A percentile compares a stretch with the other conserved stretches of the same genome.
Evolutionary conservation across 2,113 vertebrate species (phyloP).

Genomic region (Halichoeres trimaculatus): DNA sequence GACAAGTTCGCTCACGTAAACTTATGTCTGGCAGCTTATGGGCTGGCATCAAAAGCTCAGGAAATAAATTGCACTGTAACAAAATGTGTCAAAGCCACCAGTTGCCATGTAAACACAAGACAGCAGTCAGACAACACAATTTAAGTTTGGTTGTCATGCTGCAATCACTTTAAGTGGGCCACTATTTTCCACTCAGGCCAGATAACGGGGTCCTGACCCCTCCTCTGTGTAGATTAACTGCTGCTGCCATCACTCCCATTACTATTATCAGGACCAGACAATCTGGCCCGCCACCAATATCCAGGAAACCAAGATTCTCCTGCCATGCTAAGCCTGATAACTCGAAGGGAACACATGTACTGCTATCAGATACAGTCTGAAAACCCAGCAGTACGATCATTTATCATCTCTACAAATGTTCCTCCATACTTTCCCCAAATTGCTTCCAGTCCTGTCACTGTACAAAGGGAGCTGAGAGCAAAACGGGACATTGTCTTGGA

Average conservation of each 20-base stretch:
- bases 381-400: conserved; percentile 58
- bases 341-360: conserved; percentile 71
- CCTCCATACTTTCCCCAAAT: conserved; percentile 62
- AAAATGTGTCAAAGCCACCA: conserved; percentile 12
- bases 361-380: conserved; percentile 66
- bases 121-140: conserved; percentile 18
- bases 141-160: conserved; percentile 28
- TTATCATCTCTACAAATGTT: conserved; percentile 67
- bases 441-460: conserved; percentile 75
- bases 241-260: conserved; percentile 66
- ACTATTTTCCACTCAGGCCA: conserved; percentile 71
- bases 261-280: conserved; percentile 74
- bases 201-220: conserved; percentile 72
- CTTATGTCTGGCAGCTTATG: conserved; percentile 23
- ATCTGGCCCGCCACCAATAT: conserved; percentile 66
- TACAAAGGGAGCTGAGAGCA: conserved; percentile 47
- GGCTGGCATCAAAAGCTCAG: conserved; percentile 51
- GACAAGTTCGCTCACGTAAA: conserved; percentile 44
- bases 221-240: conserved; percentile 64
- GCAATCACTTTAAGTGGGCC: conserved; percentile 47
- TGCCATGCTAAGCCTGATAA: conserved; percentile 68
- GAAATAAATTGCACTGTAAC: conserved; percentile 39
- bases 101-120: conserved; percentile 37
- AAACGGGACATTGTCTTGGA: conserved; percentile 62
- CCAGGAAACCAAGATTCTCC: conserved; percentile 65